Percentiles rank a stretch among this genome's conserved stretches.
phyloP scores from a whole-genome alignment of 1,140 invertebrate genomes.

The Elymnias hypermnestra region DNA sequence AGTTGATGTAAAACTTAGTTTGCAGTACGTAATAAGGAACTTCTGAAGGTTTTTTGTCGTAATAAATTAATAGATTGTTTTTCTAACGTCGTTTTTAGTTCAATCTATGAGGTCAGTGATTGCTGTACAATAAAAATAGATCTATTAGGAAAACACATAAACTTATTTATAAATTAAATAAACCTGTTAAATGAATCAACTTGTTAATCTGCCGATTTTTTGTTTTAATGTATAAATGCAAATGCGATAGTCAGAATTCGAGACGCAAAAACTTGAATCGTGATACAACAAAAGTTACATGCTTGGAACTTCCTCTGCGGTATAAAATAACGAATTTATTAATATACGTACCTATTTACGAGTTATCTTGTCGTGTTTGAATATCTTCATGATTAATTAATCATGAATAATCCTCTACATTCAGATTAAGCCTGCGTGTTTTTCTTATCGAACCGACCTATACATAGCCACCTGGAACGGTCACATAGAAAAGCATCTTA shows the following conservation, averaged over 20 bases:
- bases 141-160: too few species aligned
- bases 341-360: slow-evolving; percentile 3
- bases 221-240: slow-evolving; percentile 1
- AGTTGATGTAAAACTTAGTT: too few species aligned
- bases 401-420: slow-evolving; percentile 28
- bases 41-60: too few species aligned
- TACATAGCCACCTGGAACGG: slow-evolving; percentile 74
- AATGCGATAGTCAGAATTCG: not conserved
- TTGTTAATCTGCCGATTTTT: not conserved
- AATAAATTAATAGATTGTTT: too few species aligned
- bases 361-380: slow-evolving; percentile 29
- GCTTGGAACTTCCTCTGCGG: too few species aligned
- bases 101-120: too few species aligned
- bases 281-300: too few species aligned
- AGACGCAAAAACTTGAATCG: slow-evolving; percentile 1
- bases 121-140: too few species aligned
- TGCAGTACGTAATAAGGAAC: too few species aligned
- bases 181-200: not conserved
- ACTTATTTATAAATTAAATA: too few species aligned
- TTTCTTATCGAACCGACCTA: slow-evolving; percentile 65
- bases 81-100: too few species aligned
- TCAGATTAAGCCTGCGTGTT: slow-evolving; percentile 49
- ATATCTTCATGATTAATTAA: slow-evolving; percentile 50
- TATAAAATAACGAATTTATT: too few species aligned
- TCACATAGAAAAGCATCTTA: slow-evolving; percentile 65